Evolutionary conservation across 2,797 vertebrate species (phyloP), one percentile per base, ranked within the genome.

Genomic region (Manis pentadactyla): DNA sequence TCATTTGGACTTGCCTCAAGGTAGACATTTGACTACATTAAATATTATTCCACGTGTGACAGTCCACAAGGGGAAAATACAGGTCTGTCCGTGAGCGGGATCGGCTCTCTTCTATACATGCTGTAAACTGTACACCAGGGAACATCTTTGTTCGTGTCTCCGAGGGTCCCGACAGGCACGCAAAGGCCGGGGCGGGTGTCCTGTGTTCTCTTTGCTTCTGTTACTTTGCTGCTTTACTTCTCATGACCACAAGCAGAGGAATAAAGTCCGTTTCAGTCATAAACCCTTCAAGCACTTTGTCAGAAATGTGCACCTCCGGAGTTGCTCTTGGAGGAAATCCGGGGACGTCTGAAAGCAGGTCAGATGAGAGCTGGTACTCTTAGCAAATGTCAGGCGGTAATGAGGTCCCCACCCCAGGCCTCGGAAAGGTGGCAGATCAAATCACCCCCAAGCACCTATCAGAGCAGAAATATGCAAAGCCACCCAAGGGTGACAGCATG

Each of bases 401-500:
- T 14, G 18, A 51, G 27, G 64, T 37, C 29, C 3, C 13, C 17
- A 2, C 8, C 29, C 71, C 27, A 18, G 34, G 55, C 21, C n/a
- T 6, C 17, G 10, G 18, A 69, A 31, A 69, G n/a, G 27, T 51
- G 23, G 21, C 29, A n/a, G 17, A 55, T 15, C 49, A 73, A 11
- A 29, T 42, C 46, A 19, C 1, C 21, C 34, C 37, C 5, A 10
- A 59, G 13, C 17, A 19, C n/a, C 14, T 11, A 2, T n/a, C 8
- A 2, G n/a, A 42, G 59, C 3, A 4, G 31, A 34, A 6, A 5
- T 11, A 5, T 2, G 10, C 17, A 5, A 17, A 19, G 23, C 23
- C 19, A 11, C 59, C 21, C 2, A 46, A 68, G 61, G 12, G 9
- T 23, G 19, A 4, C 0, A 1, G 57, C 7, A 11, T 0, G 4